Evolutionary conservation across 1,140 invertebrate genomes (phyloP), one percentile per base, ranked within the genome.

Genomic region (Pogonognathellus flavescens): DNA sequence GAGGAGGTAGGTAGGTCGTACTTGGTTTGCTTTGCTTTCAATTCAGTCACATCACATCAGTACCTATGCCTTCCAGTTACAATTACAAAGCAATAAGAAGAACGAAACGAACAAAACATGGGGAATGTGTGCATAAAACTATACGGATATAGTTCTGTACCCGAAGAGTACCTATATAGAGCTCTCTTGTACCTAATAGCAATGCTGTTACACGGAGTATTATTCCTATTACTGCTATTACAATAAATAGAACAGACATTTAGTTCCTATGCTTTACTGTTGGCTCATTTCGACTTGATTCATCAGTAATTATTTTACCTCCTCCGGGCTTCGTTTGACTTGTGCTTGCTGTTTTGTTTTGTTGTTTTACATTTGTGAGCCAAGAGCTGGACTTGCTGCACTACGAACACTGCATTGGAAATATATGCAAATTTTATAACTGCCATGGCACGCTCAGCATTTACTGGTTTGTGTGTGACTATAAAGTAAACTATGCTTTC

Each of bases 261-360:
- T 41, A 41, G 31, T 41, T 76, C 41, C 70, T 49, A 16, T 31
- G n/a, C 49, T 76, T 76, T 76, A 76, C 70, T 76, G 70, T 76
- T 76, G 16, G 13, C 41, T 76, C 70, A 16, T 76, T 76, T 76
- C 70, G 70, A 76, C 14, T 76, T 76, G 66, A 76, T 76, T 76
- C 70, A 76, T 76, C 70, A 76, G 70, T 76, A 76, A 76, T 76
- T 76, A 76, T 76, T 76, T 76, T 16, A 76, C 31, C 70, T 76
- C 70, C 70, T 76, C 41, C 70, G 70, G 70, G 70, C 70, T 76
- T 62, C 59, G 59, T 62, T 62, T 76, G 70, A 76, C 70, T 49
- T 76, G 70, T 76, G 70, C 70, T 76, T n/a, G 70, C 70, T 76
- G 70, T 76, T 76, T 76, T 76, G 41, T 76, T 49, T 76, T 76